phyloP scores from a whole-genome alignment of 2,113 vertebrate species.

The Ia io region DNA sequence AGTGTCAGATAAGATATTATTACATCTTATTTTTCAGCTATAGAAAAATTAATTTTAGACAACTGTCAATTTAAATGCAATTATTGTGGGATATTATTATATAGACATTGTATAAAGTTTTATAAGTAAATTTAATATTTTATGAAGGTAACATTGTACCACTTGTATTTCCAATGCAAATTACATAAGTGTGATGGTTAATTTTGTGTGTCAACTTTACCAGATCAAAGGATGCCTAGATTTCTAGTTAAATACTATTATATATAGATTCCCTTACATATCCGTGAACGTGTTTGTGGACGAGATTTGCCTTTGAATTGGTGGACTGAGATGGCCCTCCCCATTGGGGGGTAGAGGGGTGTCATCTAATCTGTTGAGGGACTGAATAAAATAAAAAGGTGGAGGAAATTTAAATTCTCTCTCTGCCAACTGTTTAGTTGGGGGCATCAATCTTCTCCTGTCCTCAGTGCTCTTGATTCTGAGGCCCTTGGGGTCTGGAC shows the following conservation, averaged over 20 bases:
- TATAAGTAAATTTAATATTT: conserved; percentile 10
- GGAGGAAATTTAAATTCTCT: background rate
- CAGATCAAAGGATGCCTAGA: background rate
- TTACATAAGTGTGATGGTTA: background rate
- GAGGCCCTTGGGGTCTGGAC: background rate
- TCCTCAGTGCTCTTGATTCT: background rate
- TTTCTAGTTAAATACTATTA: background rate
- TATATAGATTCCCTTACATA: background rate
- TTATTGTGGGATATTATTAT: background rate
- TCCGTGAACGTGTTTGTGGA: background rate
- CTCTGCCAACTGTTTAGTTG: background rate
- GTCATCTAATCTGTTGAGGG: background rate
- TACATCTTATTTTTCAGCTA: conserved; percentile 28
- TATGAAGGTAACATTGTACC: background rate
- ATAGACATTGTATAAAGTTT: background rate
- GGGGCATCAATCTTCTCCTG: background rate
- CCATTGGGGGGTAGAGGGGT: background rate
- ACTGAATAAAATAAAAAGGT: background rate
- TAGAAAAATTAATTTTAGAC: background rate
- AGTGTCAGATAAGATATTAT: background rate
- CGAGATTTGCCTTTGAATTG: background rate
- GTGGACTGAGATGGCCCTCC: background rate
- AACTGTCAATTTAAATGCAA: background rate
- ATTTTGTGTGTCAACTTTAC: background rate
- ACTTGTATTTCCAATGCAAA: conserved; percentile 14